A percentile compares a stretch with the other conserved stretches of the same genome.
These are phyloP conservation scores for Bombus polaris DNA, from an alignment of 1,140 invertebrate species.

Conservation along the genomic window DNA sequence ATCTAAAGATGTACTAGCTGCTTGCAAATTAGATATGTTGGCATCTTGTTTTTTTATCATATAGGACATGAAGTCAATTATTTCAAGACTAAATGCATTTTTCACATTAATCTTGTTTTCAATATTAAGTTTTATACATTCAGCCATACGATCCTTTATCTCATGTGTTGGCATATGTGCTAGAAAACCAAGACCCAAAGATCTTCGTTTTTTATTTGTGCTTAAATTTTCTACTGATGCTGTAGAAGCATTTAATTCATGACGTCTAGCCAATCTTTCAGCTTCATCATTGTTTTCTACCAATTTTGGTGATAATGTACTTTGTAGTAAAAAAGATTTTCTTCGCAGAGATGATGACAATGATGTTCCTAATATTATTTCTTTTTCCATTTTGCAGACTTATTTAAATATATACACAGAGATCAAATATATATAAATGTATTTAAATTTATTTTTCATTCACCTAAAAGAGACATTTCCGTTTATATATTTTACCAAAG, in stretches of 20 bases:
- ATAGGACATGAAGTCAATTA: constrained; percentile 92
- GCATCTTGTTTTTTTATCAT: constrained; percentile 87
- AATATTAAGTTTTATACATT: constrained; percentile 85
- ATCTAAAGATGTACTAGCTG: constrained; percentile 91
- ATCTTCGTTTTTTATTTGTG: constrained; percentile 60
- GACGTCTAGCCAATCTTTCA: constrained; percentile 70
- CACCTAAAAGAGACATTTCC: not conserved
- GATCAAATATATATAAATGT: not conserved
- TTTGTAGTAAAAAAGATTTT: not conserved
- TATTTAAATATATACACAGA: not conserved
- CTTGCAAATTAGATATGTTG: constrained; percentile 88
- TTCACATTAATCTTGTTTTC: constrained; percentile 93
- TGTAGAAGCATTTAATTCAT: constrained; percentile 40
- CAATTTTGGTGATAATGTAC: constrained; percentile 3
- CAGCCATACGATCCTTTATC: constrained; percentile 83
- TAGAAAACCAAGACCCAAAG: constrained; percentile 68
- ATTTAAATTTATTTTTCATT: not conserved
- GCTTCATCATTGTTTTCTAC: constrained; percentile 78
- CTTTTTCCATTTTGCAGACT: constrained; percentile 22
- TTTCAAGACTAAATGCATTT: constrained; percentile 92
- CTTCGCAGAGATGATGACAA: not conserved
- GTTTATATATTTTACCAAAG: not conserved
- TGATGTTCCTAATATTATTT: no score
- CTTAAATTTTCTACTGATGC: constrained; percentile 21
- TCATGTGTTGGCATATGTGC: constrained; percentile 70